Base-by-base conservation (phyloP, 2,113 vertebrate genomes). In the Anas platyrhynchos region DNA sequence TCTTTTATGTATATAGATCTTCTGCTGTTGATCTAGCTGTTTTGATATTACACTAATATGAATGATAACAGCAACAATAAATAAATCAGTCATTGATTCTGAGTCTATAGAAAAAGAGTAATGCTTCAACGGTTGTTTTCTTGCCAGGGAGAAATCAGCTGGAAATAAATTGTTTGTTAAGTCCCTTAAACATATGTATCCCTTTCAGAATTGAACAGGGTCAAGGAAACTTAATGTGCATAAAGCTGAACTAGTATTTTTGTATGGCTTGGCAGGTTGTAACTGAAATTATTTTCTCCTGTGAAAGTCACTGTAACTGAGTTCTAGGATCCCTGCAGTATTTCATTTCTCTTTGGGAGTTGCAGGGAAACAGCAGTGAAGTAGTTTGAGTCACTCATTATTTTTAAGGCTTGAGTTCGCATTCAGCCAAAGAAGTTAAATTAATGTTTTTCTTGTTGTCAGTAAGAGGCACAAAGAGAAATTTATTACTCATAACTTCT, bases 361-460 rank as follows among this genome's bases (percentile, higher is more conserved):
- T 72, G 32, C 17, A 93, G 69, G n/a, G n/a, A 34, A 90, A 55
- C 9, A 84, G 32, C 52, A 87, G 43, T 20, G 38, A 97, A 96
- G 88, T 74, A 94, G 44, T 84, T 89, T 86, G 52, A 94, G 59
- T 94, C 69, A 92, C 86, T 95, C 74, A 69, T 93, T 71, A 52
- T 96, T 97, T 96, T 93, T 75, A 96, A 94, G 86, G 27, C 21
- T 75, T 94, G 94, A 94, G 82, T 92, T 95, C 91, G 93, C 89
- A 87, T 94, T 94, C 91, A 96, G 80, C 44, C 84, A 94, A 82
- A 96, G 38, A 94, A 94, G 87, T 79, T 95, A 97, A 97, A 96
- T 96, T 96, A 96, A 93, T 96, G 77, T 78, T 86, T 97, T 88
- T 92, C 81, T 96, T 95, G 50, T 97, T 97, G 96, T 96, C 96